These are phyloP conservation scores for Aphidoletes aphidimyza DNA, from an alignment of 2,888 invertebrate species.

Conservation along the genomic window DNA sequence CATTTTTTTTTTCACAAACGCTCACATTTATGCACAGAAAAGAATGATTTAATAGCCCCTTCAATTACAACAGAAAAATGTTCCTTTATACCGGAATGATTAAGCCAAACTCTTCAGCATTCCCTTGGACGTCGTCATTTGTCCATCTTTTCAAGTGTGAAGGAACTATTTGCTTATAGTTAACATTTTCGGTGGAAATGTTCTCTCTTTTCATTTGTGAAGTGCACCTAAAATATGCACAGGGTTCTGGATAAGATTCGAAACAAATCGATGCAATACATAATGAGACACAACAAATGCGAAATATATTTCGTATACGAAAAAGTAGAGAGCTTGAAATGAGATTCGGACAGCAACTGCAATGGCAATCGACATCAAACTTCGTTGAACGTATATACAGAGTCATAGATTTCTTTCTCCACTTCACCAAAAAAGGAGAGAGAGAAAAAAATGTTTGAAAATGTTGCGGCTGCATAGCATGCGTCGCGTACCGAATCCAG, in stretches of 20 bases:
- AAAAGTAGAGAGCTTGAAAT: neutral
- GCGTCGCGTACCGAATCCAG: neutral
- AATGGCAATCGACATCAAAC: neutral
- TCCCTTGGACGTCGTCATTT: neutral
- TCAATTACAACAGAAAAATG: conserved; percentile 17
- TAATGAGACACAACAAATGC: no score
- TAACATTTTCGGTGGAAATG: neutral
- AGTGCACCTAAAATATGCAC: neutral
- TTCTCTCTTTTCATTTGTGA: neutral
- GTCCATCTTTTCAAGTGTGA: neutral
- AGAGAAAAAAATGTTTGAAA: neutral
- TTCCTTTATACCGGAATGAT: conserved; percentile 25
- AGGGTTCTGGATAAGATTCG: neutral
- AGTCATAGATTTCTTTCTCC: conserved; percentile 6
- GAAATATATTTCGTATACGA: neutral
- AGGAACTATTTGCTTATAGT: neutral
- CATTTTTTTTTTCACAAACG: neutral
- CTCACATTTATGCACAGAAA: conserved; percentile 29
- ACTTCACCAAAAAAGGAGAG: neutral
- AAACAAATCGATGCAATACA: neutral
- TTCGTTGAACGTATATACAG: no score
- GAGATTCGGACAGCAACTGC: neutral
- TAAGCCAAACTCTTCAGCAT: conserved; percentile 19
- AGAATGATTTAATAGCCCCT: conserved; percentile 31
- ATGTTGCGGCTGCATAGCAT: neutral